Conservation (phyloP, 2,797 vertebrate genomes). For the Pyrocephalus nanus region DNA sequence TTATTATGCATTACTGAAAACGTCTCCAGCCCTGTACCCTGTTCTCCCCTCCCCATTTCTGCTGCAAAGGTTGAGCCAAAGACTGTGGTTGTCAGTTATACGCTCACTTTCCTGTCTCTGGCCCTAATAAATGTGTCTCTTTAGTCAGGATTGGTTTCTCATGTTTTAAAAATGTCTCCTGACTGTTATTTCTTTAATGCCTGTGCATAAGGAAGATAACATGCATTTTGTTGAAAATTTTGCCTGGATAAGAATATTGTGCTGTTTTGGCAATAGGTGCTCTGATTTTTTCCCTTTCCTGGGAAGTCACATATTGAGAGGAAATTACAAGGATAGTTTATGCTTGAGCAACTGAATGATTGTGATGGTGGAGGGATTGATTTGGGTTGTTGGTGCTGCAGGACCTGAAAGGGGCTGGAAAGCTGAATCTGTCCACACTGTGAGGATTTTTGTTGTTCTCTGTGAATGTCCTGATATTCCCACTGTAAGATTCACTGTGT, state of each 20-base stretch:
- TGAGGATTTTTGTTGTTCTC: neutral
- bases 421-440: neutral
- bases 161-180: constrained; percentile 36
- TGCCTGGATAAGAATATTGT: neutral
- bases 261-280: constrained; percentile 23
- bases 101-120: neutral
- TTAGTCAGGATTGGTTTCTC: constrained; percentile 18
- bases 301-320: constrained; percentile 36
- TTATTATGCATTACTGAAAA: constrained; percentile 31
- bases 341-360: constrained; percentile 52
- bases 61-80: constrained; percentile 52
- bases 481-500: neutral
- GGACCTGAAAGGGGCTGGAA: constrained; percentile 2
- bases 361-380: neutral
- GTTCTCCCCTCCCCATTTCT: neutral
- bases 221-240: neutral
- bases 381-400: constrained; percentile 10
- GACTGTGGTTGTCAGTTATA: constrained; percentile 27
- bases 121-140: constrained; percentile 23
- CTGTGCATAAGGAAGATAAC: constrained; percentile 6
- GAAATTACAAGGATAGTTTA: constrained; percentile 63
- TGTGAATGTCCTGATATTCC: neutral
- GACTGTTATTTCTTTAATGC: constrained; percentile 11
- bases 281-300: constrained; percentile 29
- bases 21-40: neutral